Evolutionary conservation across 2,888 invertebrate species (phyloP), one percentile per base, ranked within the genome.

Genomic region (Drosophila kanekoi): DNA sequence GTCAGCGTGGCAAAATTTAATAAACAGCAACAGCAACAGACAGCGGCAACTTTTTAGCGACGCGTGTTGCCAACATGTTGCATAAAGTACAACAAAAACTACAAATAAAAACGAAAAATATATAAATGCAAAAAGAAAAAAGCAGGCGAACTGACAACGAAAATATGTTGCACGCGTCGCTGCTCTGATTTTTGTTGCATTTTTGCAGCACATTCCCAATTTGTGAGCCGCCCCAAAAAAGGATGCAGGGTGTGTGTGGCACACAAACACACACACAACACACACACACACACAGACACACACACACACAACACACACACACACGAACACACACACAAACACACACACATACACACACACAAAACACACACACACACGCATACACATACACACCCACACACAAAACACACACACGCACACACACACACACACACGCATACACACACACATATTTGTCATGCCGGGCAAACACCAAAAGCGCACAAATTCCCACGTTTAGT

Each of bases 401-500:
- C n/a, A n/a, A n/a, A n/a, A n/a, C 18, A 62, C 8, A 40, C 16
- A 35, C 14, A 35, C 37, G 23, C 18, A 18, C 49, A 52, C 70
- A 77, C 20, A 20, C 20, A 20, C 62, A 61, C 9, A 54, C 23
- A 40, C 45, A 35, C 18, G 28, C 41, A 64, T 11, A n/a, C 18
- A 62, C 8, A 41, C 14, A 35, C 8, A 37, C 37, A 23, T 78
- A 67, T 69, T 81, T 71, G 73, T 70, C 66, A 65, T 66, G 88
- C 74, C 67, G 64, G 68, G 59, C 72, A 72, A 68, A 70, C 71
- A 72, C 81, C 73, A 70, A 72, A 76, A 62, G 66, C 80, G 32
- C 35, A 70, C 64, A 79, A 81, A 79, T 85, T 85, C 89, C 85
- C 88, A 85, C 89, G 89, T 77, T 84, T 68, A 70, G 59, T 68